Base-by-base conservation (phyloP, 2,113 vertebrate genomes). In the Lasiurus borealis region DNA sequence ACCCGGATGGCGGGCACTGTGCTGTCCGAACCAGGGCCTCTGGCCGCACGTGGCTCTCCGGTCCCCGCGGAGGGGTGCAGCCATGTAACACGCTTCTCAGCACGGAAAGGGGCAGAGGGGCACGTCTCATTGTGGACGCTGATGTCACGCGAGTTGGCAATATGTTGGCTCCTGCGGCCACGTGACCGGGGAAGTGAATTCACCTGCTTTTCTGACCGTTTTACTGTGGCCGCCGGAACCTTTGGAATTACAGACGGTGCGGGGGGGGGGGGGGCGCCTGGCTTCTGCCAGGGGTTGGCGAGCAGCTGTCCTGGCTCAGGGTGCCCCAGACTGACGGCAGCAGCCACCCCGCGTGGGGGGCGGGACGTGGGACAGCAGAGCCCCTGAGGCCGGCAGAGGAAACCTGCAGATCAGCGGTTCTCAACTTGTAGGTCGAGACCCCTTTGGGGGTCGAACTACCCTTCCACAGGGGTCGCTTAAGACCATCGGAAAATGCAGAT, bases 161-260 rank as follows among this genome's bases (percentile, higher is more conserved):
- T 40, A 11, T 75, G 66, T 73, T 69, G 69, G 40, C 81, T 78
- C 31, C 0, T 46, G 31, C 40, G 93, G 36, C 34, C 34, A 27
- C 16, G 75, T 69, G 50, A 29, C 48, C 19, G 7, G 75, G 57
- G 25, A 52, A 59, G 8, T 80, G 21, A 80, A 52, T 2, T 16
- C 46, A 31, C 40, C 6, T 2, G n/a, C 9, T 75, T 3, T 50
- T 66, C 10, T 4, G 44, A 3, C 0, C 0, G 15, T 14, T 76
- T 54, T 36, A 31, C 0, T 40, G 40, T 40, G 40, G 40, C 40
- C 40, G 40, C 36, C 23, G 75, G 76, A 5, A 62, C 77, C 7
- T 6, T 40, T 9, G 16, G 25, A 15, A 1, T 40, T 2, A 34
- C 0, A 4, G 9, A 0, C 0, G 40, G 40, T 5, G n/a, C n/a